Evolutionary conservation across 2,797 vertebrate genomes (phyloP).

Genomic region (Mus minutoides): DNA sequence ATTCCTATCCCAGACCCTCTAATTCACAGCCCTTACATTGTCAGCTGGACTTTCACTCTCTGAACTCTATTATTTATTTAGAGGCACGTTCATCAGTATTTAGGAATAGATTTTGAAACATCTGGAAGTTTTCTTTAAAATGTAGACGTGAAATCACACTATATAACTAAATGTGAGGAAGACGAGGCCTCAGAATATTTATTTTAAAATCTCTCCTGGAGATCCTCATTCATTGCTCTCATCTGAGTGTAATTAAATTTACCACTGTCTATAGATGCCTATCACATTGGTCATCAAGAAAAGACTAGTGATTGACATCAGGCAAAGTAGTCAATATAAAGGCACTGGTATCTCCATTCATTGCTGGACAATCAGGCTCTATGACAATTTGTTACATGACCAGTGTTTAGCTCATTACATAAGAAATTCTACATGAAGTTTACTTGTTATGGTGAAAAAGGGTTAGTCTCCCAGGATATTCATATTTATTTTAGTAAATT

Average conservation of each 20-base stretch:
- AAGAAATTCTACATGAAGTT: conserved; percentile 11
- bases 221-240: fast-evolving
- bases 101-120: not conserved
- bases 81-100: not conserved
- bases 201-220: not conserved
- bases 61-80: not conserved
- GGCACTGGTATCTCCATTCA: not conserved
- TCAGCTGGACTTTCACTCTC: not conserved
- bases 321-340: not conserved
- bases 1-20: not conserved
- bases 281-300: not conserved
- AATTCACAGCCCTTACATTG: fast-evolving
- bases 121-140: not conserved
- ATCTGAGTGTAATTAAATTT: not conserved
- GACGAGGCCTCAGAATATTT: not conserved
- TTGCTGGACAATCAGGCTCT: not conserved
- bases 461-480: not conserved
- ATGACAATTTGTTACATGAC: not conserved
- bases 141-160: not conserved
- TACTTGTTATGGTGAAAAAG: not conserved
- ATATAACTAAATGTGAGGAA: not conserved
- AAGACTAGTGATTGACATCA: not conserved
- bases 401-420: not conserved
- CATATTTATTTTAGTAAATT: conserved; percentile 34
- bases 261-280: not conserved